phyloP scores from a whole-genome alignment of 2,888 invertebrate genomes.

The Aethes cnicana region DNA sequence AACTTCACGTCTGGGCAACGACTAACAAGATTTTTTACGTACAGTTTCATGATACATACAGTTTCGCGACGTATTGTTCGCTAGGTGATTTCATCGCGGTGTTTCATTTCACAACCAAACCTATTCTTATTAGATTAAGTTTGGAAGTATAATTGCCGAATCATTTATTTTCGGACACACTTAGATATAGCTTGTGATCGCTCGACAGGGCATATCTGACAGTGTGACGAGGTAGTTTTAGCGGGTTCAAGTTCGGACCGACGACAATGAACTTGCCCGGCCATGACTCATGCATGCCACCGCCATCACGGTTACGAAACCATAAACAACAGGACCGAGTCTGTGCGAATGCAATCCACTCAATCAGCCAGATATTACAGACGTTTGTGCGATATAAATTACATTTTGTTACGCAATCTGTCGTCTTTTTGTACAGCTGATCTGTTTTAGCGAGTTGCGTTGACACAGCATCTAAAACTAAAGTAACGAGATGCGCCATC shows the following conservation, averaged over 20 bases:
- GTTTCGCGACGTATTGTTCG: too few relatives aligned
- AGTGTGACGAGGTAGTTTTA: slow-evolving; percentile 49
- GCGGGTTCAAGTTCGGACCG: slow-evolving; percentile 78
- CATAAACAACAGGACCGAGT: slow-evolving; percentile 65
- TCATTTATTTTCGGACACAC: too few relatives aligned
- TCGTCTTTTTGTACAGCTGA: background rate
- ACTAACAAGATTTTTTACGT: too few relatives aligned
- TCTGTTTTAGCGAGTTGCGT: background rate
- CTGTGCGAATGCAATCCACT: slow-evolving; percentile 54
- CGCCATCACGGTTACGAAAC: slow-evolving; percentile 75
- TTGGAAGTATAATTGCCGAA: too few relatives aligned
- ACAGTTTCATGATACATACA: too few relatives aligned
- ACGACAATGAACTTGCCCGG: slow-evolving; percentile 81
- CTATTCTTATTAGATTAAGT: too few relatives aligned
- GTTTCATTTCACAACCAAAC: too few relatives aligned
- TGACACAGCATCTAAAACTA: too few relatives aligned
- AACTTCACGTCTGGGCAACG: background rate
- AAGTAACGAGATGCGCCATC: too few relatives aligned
- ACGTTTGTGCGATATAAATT: slow-evolving; percentile 1
- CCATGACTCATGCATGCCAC: slow-evolving; percentile 74
- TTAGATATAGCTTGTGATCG: slow-evolving; percentile 27
- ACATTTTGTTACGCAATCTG: background rate
- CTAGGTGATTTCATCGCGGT: too few relatives aligned
- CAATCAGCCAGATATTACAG: background rate
- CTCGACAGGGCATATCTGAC: slow-evolving; percentile 47